Conservation (phyloP, 2,888 invertebrate genomes). For the Ophion obscuratus region DNA sequence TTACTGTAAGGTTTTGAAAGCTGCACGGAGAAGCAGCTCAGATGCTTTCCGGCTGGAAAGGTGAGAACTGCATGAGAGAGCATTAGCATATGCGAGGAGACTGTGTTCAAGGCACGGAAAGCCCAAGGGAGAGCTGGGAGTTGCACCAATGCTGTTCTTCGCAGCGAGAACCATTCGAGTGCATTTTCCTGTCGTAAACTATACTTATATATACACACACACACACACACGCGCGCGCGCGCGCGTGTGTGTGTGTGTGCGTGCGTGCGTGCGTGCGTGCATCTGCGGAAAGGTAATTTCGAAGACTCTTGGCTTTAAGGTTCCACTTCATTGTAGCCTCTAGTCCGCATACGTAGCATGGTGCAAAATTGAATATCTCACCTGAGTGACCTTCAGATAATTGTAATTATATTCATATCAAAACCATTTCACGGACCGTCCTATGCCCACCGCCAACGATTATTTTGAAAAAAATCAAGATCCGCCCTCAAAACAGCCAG, state of each 20-base stretch:
- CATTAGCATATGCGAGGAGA: conserved; percentile 66
- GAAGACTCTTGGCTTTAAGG: not conserved
- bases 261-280: no score
- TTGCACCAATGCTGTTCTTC: conserved; percentile 82
- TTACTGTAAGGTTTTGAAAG: conserved; percentile 26
- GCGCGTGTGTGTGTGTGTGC: no score
- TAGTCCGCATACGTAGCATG: no score
- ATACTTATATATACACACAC: conserved; percentile 9
- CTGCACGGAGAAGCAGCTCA: conserved; percentile 21
- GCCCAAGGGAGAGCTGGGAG: conserved; percentile 78
- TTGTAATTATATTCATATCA: no score
- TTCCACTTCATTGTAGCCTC: no score
- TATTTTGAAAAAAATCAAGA: no score
- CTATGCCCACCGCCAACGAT: not conserved
- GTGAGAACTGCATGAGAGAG: conserved; percentile 76
- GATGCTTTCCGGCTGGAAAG: conserved; percentile 55
- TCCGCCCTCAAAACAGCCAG: no score
- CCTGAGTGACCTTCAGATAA: no score
- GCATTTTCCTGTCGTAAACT: conserved; percentile 72
- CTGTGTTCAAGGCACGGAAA: conserved; percentile 57
- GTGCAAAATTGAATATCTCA: no score
- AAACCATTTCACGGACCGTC: not conserved
- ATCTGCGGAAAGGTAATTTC: no score
- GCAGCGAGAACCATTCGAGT: conserved; percentile 78
- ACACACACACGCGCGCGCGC: no score